Base-by-base conservation (phyloP, 2,888 invertebrate genomes). In the Macrophya alboannulata region DNA sequence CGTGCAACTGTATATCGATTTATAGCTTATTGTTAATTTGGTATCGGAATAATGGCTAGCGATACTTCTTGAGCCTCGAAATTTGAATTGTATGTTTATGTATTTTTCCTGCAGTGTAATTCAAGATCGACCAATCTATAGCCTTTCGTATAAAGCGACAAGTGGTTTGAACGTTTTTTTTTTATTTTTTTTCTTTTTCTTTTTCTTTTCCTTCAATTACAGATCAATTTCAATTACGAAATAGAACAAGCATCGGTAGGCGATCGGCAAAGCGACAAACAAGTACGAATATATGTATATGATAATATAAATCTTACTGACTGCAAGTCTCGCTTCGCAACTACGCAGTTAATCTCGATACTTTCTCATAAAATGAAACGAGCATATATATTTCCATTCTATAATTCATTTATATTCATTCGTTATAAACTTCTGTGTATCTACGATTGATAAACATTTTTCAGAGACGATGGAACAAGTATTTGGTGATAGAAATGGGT, bases 171-270 rank as follows among this genome's bases (percentile, higher is more conserved):
- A 81, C 62, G n/a, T n/a, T 76, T 59, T 48, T 31, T 59, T 68
- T 37, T 31, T 31, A n/a, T 31, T 31, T 2, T 15, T 83, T 65
- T 83, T 6, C 51, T 51, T 37, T n/a, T n/a, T n/a, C n/a, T n/a
- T 31, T 31, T 31, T 31, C 1, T 15, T 83, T 65, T 83, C 8
- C 51, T 51, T 37, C 65, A 59, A 65, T 83, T 71, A 71, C 83
- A 71, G 83, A 83, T 83, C 83, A 71, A 51, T 83, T 83, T 83
- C 83, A 68, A 71, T 83, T 68, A 68, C 83, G 83, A 83, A 68
- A 83, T 83, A 83, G 65, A 83, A 48, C 68, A 68, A 65, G 65
- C 83, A n/a, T 48, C 83, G 83, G 37, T 48, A 83, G 65, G 83
- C 68, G 68, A 71, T 48, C 83, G 71, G 48, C 37, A 71, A 68